Base-by-base conservation (phyloP, 2,113 vertebrate species). In the Campylomormyrus tamandua region DNA sequence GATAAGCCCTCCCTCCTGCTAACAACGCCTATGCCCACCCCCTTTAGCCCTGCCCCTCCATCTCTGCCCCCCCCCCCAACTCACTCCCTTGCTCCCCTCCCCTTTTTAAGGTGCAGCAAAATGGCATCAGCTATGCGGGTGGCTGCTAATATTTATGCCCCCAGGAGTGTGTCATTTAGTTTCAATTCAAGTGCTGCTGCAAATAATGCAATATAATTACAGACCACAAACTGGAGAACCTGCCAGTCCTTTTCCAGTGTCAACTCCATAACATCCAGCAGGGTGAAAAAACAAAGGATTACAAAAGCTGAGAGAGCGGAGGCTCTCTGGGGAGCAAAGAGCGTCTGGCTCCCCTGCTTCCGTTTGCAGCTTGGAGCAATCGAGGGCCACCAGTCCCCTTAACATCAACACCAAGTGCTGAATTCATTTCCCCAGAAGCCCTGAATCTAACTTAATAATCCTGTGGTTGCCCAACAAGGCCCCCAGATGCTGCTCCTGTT, bases 401-500 rank as follows among this genome's bases (percentile, higher is more conserved):
- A 83, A 35, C 77, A 90, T 27, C 48, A 52, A 35, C 91, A 92
- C 89, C 85, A 94, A 95, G 91, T 93, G 94, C 92, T 94, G 94
- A 95, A 96, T 96, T 95, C 94, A 96, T 95, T 95, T 92, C 90
- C 90, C 92, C 90, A 93, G 92, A 93, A 90, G 89, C 85, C 92
- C 92, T 91, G 93, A 92, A 93, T 48, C 58, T 95, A 95, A 96
- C 92, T 89, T 90, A 94, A 96, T 96, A 91, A 94, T 88, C 87
- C 85, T 90, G 89, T 89, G 89, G 92, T 80, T 52, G 74, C 92
- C 95, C 96, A 95, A 95, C 96, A 95, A 96, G 95, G 91, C 93
- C 93, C 91, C 48, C 88, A 94, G 94, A 96, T 92, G 93, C 2
- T 11, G 91, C 94, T 92, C 90, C 92, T 94, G 94, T 91, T 83